phyloP scores from a whole-genome alignment of 2,113 vertebrate species.

The Uropsilus gracilis region DNA sequence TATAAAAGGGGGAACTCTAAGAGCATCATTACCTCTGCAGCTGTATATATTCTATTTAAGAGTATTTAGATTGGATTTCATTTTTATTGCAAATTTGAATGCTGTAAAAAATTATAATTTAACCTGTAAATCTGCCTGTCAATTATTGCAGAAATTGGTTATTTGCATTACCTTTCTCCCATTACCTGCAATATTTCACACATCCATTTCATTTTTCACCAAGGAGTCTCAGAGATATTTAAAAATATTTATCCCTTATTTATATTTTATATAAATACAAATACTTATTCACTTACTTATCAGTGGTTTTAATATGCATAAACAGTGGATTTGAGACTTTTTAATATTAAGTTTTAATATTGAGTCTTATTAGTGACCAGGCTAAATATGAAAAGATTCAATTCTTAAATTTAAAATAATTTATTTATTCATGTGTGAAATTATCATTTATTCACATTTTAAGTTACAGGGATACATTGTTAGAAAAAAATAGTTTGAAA shows the following conservation, averaged over 20 bases:
- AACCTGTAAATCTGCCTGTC: neutral
- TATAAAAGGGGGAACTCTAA: constrained; percentile 44
- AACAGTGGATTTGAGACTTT: neutral
- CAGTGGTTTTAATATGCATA: neutral
- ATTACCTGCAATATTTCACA: neutral
- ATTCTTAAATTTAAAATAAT: neutral
- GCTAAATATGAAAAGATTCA: neutral
- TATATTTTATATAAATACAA: too few species aligned
- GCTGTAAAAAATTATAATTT: neutral
- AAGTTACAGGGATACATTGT: neutral
- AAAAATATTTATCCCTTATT: neutral
- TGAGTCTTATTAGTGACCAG: neutral
- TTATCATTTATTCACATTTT: neutral
- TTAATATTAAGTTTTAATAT: constrained; percentile 18
- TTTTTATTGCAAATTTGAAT: constrained; percentile 41
- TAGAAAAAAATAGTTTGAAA: neutral
- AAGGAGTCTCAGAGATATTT: neutral
- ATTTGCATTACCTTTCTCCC: neutral
- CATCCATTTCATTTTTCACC: neutral
- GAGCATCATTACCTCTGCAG: constrained; percentile 23
- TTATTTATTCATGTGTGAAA: neutral
- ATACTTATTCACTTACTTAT: neutral
- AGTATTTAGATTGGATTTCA: neutral
- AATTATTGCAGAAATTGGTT: neutral
- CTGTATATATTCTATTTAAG: constrained; percentile 45